phyloP scores from a whole-genome alignment of 2,113 vertebrate species.

The Psilopogon haemacephalus region DNA sequence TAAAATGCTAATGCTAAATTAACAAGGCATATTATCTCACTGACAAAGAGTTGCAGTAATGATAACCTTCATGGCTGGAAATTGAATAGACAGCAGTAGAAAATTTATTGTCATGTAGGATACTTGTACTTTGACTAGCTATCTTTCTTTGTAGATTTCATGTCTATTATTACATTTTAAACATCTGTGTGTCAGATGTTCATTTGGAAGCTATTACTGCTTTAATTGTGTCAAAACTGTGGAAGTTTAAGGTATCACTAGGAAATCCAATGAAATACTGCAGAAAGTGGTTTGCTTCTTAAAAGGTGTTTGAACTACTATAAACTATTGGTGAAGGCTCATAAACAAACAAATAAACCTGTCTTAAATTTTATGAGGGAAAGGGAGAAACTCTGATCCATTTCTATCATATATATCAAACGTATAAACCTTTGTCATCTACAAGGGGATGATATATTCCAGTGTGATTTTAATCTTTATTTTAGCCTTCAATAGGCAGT shows the following conservation, averaged over 20 bases:
- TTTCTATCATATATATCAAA: not conserved
- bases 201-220: not conserved
- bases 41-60: not conserved
- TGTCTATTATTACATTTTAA: constrained; percentile 5
- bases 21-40: not conserved
- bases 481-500: not conserved
- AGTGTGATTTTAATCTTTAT: not conserved
- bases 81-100: not conserved
- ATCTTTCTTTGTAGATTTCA: not conserved
- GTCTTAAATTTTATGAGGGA: not conserved
- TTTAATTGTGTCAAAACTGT: not conserved
- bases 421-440: not conserved
- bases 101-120: not conserved
- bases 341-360: not conserved
- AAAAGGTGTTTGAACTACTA: not conserved
- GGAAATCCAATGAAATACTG: not conserved
- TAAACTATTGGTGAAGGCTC: not conserved
- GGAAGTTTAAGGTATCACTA: not conserved
- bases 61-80: not conserved
- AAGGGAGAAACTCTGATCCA: not conserved
- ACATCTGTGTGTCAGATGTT: not conserved
- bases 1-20: not conserved
- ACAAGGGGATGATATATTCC: not conserved
- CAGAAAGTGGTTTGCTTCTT: not conserved
- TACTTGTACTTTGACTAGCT: not conserved